Evolutionary conservation across 2,888 invertebrate species (phyloP), one percentile per base, ranked within the genome.

Genomic region (Pristionchus entomophagus): DNA sequence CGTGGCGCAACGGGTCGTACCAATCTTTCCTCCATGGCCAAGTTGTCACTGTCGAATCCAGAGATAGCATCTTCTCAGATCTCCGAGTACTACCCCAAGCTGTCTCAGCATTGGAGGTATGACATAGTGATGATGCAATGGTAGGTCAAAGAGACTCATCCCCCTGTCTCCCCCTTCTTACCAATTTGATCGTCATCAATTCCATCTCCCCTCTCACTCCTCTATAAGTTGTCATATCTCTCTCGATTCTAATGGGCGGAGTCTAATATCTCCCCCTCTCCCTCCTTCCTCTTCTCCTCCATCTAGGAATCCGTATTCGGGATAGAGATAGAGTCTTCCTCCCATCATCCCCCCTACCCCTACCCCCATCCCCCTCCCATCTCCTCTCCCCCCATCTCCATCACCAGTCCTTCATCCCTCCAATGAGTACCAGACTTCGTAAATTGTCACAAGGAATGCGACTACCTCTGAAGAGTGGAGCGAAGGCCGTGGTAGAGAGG

Each of bases 51-150:
- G 29, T 92, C 92, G n/a, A 91, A 91, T 86, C 92, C 92, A 10
- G 92, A 93, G 85, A 86, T 93, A 65, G 91, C 92, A 6, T 87
- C 89, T 59, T 89, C 88, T 41, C 91, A 93, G 84, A 88, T 93
- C 51, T 89, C 91, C 56, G 88, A 90, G 84, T 90, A 91, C 89
- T 93, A 93, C 82, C 92, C 93, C 8, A 91, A 91, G 53, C 88
- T 93, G 80, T 90, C 91, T 12, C 92, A 93, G 65, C 91, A 93
- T 86, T 93, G 92, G 92, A 91, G 93, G 93, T 93, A 87, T 26
- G 86, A 62, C 35, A 62, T 35, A 78, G 26, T 17, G 26, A 49
- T 49, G n/a, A 82, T 10, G n/a, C 5, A 35, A 32, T 41, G 38
- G 38, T 69, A 69, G 69, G 69, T 69, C 69, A 69, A 35, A 17